phyloP scores from a whole-genome alignment of 2,888 invertebrate species.

The Lasioglossum villosulum region DNA sequence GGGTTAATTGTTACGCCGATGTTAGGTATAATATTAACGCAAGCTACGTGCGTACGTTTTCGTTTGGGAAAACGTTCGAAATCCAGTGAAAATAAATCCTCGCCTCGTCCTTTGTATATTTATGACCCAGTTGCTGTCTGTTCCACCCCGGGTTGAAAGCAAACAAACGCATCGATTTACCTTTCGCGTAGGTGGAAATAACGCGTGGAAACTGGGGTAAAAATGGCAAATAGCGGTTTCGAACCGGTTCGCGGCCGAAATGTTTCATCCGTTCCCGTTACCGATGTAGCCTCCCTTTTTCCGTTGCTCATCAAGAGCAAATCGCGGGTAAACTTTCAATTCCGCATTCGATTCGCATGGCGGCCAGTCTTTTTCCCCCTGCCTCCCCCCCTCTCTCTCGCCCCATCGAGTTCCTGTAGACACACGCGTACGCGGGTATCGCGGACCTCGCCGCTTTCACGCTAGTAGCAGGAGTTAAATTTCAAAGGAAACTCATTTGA shows the following conservation, averaged over 20 bases:
- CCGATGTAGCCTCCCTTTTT: background rate
- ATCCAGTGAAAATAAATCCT: slow-evolving; percentile 1
- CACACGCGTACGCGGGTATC: slow-evolving; percentile 8
- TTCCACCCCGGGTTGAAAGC: background rate
- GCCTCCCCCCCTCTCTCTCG: background rate
- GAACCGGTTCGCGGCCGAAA: background rate
- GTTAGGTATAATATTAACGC: slow-evolving; percentile 2
- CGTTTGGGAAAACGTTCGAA: background rate
- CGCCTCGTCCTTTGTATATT: background rate
- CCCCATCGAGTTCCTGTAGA: slow-evolving; percentile 1
- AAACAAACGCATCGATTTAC: slow-evolving; percentile 13
- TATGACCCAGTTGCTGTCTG: slow-evolving; percentile 3
- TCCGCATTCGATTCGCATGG: slow-evolving; percentile 32
- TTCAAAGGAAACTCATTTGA: slow-evolving; percentile 71
- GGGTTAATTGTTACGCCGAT: slow-evolving; percentile 3
- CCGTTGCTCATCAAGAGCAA: slow-evolving; percentile 32
- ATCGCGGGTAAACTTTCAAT: slow-evolving; percentile 53
- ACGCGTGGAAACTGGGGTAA: background rate
- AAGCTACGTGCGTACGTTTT: background rate
- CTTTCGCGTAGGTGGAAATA: background rate
- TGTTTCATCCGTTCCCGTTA: background rate
- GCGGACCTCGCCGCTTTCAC: slow-evolving; percentile 44
- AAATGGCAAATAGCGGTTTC: slow-evolving; percentile 6
- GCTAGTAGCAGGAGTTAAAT: slow-evolving; percentile 65
- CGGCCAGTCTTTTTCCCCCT: too few relatives aligned